These are phyloP conservation scores for Pantelozetes paolii DNA, from an alignment of 2,888 invertebrate genomes.

Conservation along the genomic window DNA sequence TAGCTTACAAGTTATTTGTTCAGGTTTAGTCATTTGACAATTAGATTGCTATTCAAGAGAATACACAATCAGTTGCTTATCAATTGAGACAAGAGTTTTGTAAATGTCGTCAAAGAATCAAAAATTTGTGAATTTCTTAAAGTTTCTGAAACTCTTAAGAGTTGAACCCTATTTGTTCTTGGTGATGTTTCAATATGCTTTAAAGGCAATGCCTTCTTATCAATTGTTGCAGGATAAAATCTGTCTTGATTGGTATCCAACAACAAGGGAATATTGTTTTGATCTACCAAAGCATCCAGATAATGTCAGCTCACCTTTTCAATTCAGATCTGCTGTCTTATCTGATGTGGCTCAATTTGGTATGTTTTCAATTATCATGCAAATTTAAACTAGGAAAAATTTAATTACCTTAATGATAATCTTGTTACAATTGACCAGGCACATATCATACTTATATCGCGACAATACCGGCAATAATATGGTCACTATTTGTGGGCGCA, in stretches of 20 bases:
- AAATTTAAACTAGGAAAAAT: too few relatives aligned
- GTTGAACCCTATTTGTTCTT: constrained; percentile 35
- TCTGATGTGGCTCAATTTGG: constrained; percentile 13
- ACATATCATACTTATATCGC: not conserved
- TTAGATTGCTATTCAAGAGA: too few relatives aligned
- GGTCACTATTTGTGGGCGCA: not conserved
- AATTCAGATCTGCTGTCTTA: not conserved
- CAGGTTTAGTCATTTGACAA: too few relatives aligned
- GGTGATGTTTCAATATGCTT: not conserved
- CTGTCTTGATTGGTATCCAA: constrained; percentile 9
- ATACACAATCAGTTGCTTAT: too few relatives aligned
- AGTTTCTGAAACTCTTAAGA: constrained; percentile 11
- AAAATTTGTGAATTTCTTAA: not conserved
- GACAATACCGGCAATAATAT: not conserved
- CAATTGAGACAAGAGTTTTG: too few relatives aligned
- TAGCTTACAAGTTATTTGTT: too few relatives aligned
- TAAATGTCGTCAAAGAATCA: too few relatives aligned
- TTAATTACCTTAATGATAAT: too few relatives aligned
- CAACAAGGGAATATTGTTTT: constrained; percentile 7
- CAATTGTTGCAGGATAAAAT: constrained; percentile 38
- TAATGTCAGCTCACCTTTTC: not conserved
- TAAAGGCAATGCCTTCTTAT: not conserved
- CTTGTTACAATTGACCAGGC: too few relatives aligned
- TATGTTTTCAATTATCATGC: not conserved
- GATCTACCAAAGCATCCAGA: constrained; percentile 1